Evolutionary conservation across 2,113 vertebrate species (phyloP), one percentile per base, ranked within the genome.

Genomic region (Anoplopoma fimbria): DNA sequence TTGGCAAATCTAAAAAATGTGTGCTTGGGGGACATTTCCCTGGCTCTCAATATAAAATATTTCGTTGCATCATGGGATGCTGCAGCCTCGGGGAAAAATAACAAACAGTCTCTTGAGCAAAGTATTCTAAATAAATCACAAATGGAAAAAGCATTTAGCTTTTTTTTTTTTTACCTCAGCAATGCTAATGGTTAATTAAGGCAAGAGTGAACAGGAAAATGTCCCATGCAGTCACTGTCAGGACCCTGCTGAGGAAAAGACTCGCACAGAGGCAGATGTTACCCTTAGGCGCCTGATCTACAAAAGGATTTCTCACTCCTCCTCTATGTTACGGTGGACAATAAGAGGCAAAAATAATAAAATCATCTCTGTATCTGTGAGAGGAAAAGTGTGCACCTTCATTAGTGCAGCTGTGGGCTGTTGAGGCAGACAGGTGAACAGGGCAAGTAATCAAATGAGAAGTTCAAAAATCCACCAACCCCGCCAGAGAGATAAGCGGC

Each of bases 181-280:
- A 12, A 83, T 88, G 79, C 73, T 90, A 88, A 92, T 89, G 80
- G 88, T 60, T 93, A 90, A 91, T 92, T 93, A 94, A 93, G 92
- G 82, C 58, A 79, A 69, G 63, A 74, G 29, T 57, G 82, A 76
- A 69, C 29, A 77, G 83, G 80, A 81, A 88, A 75, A 82, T 71
- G 64, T 91, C 72, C 61, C 79, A 79, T 86, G 53, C 80, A 87
- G 73, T 77, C 84, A 80, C 73, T 80, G 78, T 87, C 85, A 77
- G 65, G 75, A 81, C 69, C 69, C 77, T 78, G 76, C 79, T 88
- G 73, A 83, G 77, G 62, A 85, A 69, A 81, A 77, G 57, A 55
- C 69, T 74, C 79, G 65, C 77, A 79, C 85, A 81, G 4, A 70
- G 81, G 81, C 92, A 93, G 93, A 92, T 94, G 92, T 91, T 93